Percentiles rank a stretch among this genome's conserved stretches.
Conservation (phyloP, 1,140 invertebrate genomes). For the Pristionchus pacificus region DNA sequence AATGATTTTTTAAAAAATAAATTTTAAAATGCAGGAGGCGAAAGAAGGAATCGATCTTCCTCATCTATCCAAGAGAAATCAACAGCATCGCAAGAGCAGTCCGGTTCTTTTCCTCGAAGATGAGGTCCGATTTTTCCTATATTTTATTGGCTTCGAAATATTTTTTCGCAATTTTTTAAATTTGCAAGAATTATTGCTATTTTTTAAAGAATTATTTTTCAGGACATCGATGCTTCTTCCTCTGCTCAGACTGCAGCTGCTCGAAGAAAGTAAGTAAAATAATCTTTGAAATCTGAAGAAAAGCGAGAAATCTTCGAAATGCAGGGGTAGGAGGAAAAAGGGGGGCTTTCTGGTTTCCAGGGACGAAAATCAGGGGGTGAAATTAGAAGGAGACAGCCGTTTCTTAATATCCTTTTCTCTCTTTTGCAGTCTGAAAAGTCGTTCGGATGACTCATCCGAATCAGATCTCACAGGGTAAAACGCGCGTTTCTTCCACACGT, state of each 20-base stretch:
- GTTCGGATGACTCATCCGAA: too few relatives aligned
- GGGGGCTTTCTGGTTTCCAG: too few relatives aligned
- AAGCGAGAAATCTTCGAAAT: too few relatives aligned
- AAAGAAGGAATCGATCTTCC: background rate
- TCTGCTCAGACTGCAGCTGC: background rate
- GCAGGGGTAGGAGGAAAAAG: too few relatives aligned
- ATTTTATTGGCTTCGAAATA: background rate
- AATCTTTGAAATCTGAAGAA: background rate
- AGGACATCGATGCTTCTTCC: background rate
- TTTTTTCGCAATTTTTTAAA: background rate
- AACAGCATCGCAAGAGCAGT: background rate
- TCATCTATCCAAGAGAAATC: background rate
- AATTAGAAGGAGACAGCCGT: too few relatives aligned
- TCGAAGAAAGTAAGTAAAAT: background rate
- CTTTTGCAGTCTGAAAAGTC: too few relatives aligned
- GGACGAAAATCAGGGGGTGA: too few relatives aligned
- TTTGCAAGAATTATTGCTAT: background rate
- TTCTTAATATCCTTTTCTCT: too few relatives aligned
- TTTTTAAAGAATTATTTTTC: slow-evolving; percentile 3
- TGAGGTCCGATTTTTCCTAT: background rate
- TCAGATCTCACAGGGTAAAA: too few relatives aligned
- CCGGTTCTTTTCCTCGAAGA: background rate
- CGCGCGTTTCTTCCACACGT: too few relatives aligned
- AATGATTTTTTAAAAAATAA: background rate
- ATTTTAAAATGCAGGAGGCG: background rate